Percentiles rank a stretch among this genome's conserved stretches.
Evolutionary conservation across 2,113 vertebrate species (phyloP).

Genomic region (Brachypteracias leptosomus): DNA sequence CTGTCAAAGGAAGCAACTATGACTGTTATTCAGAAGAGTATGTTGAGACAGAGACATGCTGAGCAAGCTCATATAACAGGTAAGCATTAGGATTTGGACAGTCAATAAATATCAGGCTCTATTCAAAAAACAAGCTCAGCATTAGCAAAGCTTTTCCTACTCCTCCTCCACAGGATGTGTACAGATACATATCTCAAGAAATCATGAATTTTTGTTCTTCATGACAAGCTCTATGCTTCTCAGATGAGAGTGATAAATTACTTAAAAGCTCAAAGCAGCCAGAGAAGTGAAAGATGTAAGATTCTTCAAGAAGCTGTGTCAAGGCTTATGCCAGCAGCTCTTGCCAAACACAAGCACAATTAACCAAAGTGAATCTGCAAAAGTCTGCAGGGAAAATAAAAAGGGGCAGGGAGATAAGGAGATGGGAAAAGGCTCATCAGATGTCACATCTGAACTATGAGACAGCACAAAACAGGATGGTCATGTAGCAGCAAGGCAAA

Average conservation of each 20-base stretch:
- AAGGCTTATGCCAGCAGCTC: conserved; percentile 11
- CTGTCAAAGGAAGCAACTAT: neutral
- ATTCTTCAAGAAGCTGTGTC: neutral
- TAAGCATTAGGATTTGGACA: neutral
- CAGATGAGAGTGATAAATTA: conserved; percentile 5
- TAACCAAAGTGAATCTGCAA: conserved; percentile 40
- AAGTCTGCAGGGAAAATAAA: conserved; percentile 6
- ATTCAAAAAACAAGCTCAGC: neutral
- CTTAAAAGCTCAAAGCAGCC: conserved; percentile 15
- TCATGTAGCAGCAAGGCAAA: neutral
- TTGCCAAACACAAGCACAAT: conserved; percentile 43
- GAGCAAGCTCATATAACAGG: neutral
- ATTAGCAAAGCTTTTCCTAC: neutral
- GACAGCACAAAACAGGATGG: neutral
- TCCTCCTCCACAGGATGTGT: neutral
- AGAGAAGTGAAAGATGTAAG: neutral
- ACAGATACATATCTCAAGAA: neutral
- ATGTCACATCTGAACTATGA: neutral
- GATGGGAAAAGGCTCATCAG: neutral
- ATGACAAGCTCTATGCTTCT: neutral
- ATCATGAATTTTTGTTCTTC: neutral
- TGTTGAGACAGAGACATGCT: neutral
- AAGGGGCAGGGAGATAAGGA: neutral
- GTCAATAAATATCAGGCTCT: neutral
- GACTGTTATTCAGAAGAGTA: neutral